Percentiles rank a stretch among this genome's conserved stretches.
phyloP scores from a whole-genome alignment of 2,113 vertebrate species.

The Phoenicopterus ruber region DNA sequence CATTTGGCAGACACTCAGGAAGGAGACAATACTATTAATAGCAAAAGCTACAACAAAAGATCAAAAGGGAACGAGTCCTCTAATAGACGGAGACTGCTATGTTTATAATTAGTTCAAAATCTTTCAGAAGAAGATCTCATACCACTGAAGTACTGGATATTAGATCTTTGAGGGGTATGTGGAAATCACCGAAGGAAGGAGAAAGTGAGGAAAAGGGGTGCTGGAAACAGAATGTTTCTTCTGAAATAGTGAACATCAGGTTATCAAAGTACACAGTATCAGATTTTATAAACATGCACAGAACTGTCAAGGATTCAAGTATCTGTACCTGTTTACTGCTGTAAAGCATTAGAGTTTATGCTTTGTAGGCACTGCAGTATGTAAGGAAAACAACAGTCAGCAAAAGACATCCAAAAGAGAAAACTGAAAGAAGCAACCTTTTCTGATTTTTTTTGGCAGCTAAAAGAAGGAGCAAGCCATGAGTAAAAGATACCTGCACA shows the following conservation, averaged over 20 bases:
- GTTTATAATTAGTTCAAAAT: neutral
- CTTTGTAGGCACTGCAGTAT: neutral
- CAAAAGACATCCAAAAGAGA: neutral
- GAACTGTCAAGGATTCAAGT: neutral
- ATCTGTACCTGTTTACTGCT: neutral
- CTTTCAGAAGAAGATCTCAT: neutral
- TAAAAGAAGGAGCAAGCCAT: neutral
- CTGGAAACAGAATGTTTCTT: neutral
- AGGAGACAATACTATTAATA: slow-evolving; percentile 24
- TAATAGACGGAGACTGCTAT: neutral
- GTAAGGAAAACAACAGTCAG: neutral
- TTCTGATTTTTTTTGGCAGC: neutral
- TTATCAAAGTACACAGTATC: neutral
- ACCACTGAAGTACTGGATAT: neutral
- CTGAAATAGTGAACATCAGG: neutral
- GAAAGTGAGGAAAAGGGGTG: neutral
- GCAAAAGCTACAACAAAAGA: neutral
- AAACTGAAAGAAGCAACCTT: neutral
- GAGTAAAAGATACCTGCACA: neutral
- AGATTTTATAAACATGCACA: neutral
- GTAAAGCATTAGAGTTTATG: neutral
- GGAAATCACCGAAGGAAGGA: neutral
- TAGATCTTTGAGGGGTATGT: neutral
- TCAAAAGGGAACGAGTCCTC: neutral
- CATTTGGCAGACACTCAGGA: neutral